Base-by-base conservation (phyloP, 2,888 invertebrate species). In the Alsophila aescularia region DNA sequence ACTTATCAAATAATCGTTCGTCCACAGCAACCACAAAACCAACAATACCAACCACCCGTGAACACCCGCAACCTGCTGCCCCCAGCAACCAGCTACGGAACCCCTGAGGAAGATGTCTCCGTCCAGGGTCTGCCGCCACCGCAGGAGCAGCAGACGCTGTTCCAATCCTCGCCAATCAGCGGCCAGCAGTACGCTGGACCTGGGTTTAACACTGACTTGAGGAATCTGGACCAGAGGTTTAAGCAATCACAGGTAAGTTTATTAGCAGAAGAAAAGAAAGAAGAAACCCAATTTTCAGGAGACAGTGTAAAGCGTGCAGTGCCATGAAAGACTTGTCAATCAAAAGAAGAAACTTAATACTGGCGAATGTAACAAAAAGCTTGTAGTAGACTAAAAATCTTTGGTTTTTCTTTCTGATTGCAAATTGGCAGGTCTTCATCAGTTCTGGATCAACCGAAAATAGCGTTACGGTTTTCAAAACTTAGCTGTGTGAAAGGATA, bases 61-160 rank as follows among this genome's bases (percentile, higher is more conserved):
- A 85, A 88, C 41, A 87, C 87, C 6, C 78, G 87, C 5, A 77
- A 73, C 16, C 79, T 79, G 16, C 60, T 16, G 52, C 42, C 13
- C 66, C 75, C 0, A 41, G 57, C 18, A 55, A 61, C 54, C 5
- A 73, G 72, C 44, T 77, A 78, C 43, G 85, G 82, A 0, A 62
- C 67, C 6, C 74, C 82, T 10, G 82, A 77, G 35, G 81, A 71
- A 16, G 90, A 90, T 49, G 82, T 91, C 0, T 85, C 87, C 9
- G 90, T 91, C 49, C 90, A 88, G 66, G 90, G 90, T 31, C 61
- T 91, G 13, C 90, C 90, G 0, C 75, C 73, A 0, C 76, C 73
- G 0, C 75, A 73, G 24, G 90, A 90, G 56, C 87, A 85, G 58
- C 76, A 69, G 35, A 86, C 84, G 0, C 80, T 87, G 52, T 91